Base-by-base conservation (phyloP, 2,797 vertebrate genomes). In the Sebastes dallii region DNA sequence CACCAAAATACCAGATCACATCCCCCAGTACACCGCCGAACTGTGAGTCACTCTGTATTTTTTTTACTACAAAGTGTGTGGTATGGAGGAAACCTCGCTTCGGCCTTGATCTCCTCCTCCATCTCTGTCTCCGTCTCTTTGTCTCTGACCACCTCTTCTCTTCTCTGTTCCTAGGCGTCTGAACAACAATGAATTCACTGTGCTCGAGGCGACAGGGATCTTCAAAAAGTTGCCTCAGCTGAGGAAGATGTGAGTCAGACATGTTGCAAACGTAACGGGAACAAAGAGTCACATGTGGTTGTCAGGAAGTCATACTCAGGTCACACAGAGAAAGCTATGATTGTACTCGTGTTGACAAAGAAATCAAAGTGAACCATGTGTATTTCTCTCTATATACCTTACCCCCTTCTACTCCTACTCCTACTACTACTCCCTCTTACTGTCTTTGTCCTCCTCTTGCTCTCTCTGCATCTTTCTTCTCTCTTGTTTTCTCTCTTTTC, bases 111-210 rank as follows among this genome's bases (percentile, higher is more conserved):
- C 82, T 71, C 70, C 72, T 75, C 69, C 50, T 52, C 39, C 54
- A 32, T 66, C 66, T 66, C 61, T 34, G 60, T 70, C 46, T 75
- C 22, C n/a, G 52, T 68, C 55, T 62, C 54, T 73, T 65, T 72
- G 66, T 88, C 72, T 86, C 81, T 77, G 64, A 89, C 82, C 77
- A 80, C 50, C 71, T 87, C 69, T 54, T 76, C 66, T 68, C 69
- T 70, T 46, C 75, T 80, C 65, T 85, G 70, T 76, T 84, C 87
- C 30, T 70, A 99, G 98, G 84, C 96, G 98, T 62, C 96, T 99
- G 79, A 99, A 99, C 96, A 99, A 99, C 95, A 99, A 99, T 60
- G 98, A 99, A 86, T 99, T 99, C 92, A 96, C 97, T 36, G 98
- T 99, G 65, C 93, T 99, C 66, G 98, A 99, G 95, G 98, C 98